These are phyloP conservation scores for Oncopodura yosiiana DNA, from an alignment of 1,140 invertebrate species.

Conservation along the genomic window DNA sequence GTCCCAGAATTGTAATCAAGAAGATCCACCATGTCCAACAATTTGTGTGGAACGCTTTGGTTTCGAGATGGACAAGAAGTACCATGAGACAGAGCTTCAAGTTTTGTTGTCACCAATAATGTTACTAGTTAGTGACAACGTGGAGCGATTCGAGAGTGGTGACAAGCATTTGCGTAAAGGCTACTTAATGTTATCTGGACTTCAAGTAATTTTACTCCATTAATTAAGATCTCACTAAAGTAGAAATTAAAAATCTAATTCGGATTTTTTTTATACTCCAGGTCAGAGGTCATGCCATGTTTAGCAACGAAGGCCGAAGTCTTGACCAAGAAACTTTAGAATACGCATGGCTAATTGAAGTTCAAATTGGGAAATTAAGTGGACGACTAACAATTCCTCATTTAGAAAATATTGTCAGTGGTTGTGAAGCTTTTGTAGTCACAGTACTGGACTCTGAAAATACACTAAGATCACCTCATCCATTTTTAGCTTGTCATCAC, in stretches of 20 bases:
- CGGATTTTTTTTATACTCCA: constrained; percentile 36
- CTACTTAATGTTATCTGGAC: constrained; percentile 75
- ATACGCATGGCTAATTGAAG: constrained; percentile 86
- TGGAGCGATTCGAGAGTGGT: constrained; percentile 49
- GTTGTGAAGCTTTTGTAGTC: constrained; percentile 78
- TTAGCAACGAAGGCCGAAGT: constrained; percentile 78
- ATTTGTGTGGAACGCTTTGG: constrained; percentile 81
- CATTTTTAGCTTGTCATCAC: constrained; percentile 46
- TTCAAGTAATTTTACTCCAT: constrained; percentile 67
- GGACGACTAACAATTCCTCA: constrained; percentile 69
- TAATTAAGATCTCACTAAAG: background rate
- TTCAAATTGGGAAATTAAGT: constrained; percentile 69
- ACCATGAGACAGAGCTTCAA: constrained; percentile 81
- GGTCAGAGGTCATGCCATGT: constrained; percentile 91
- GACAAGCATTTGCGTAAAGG: constrained; percentile 76
- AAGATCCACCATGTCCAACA: constrained; percentile 80
- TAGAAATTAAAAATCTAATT: background rate
- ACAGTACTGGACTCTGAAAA: constrained; percentile 83
- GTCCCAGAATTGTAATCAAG: constrained; percentile 64
- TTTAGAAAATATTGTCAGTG: constrained; percentile 67
- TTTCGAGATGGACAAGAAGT: constrained; percentile 93
- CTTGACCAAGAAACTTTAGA: constrained; percentile 90
- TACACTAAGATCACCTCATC: constrained; percentile 56
- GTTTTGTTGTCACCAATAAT: constrained; percentile 80
- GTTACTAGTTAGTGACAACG: constrained; percentile 62